Conservation (phyloP, 1,140 invertebrate genomes). For the Drosophila pseudoananassae region DNA sequence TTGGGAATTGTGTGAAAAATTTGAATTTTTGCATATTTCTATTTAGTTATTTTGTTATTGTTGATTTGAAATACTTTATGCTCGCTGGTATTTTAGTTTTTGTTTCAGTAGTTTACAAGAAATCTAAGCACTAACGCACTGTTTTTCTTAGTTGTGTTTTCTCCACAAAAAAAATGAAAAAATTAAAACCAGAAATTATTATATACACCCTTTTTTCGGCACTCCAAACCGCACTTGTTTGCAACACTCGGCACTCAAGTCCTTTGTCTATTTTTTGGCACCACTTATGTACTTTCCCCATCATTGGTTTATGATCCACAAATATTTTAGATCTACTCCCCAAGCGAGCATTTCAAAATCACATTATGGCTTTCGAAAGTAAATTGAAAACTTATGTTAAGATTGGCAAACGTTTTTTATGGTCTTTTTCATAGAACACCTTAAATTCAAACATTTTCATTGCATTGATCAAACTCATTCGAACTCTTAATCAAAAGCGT, state of each 20-base stretch:
- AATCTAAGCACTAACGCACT: slow-evolving; percentile 48
- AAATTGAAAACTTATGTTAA: not conserved
- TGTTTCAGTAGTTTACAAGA: slow-evolving; percentile 41
- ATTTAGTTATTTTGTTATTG: slow-evolving; percentile 25
- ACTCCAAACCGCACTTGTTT: slow-evolving; percentile 45
- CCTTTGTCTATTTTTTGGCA: slow-evolving; percentile 30
- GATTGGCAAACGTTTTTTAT: not conserved
- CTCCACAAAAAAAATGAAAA: not conserved
- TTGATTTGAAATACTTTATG: slow-evolving; percentile 43
- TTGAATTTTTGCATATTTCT: slow-evolving; percentile 51
- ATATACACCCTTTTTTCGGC: slow-evolving; percentile 24
- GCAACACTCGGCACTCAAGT: slow-evolving; percentile 37
- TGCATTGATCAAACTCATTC: slow-evolving; percentile 13
- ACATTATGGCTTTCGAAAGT: slow-evolving; percentile 9
- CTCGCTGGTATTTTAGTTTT: slow-evolving; percentile 58
- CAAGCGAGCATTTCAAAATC: slow-evolving; percentile 58
- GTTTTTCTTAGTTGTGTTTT: slow-evolving; percentile 38
- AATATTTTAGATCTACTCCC: not conserved
- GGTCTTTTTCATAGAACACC: slow-evolving; percentile 12
- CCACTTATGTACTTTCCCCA: slow-evolving; percentile 11
- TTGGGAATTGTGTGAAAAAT: slow-evolving; percentile 72
- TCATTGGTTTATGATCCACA: slow-evolving; percentile 36
- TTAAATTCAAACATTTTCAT: slow-evolving; percentile 64
- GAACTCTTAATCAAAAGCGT: slow-evolving; percentile 13
- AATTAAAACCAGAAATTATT: slow-evolving; percentile 21